phyloP scores from a whole-genome alignment of 2,113 vertebrate genomes.

The Caloenas nicobarica region DNA sequence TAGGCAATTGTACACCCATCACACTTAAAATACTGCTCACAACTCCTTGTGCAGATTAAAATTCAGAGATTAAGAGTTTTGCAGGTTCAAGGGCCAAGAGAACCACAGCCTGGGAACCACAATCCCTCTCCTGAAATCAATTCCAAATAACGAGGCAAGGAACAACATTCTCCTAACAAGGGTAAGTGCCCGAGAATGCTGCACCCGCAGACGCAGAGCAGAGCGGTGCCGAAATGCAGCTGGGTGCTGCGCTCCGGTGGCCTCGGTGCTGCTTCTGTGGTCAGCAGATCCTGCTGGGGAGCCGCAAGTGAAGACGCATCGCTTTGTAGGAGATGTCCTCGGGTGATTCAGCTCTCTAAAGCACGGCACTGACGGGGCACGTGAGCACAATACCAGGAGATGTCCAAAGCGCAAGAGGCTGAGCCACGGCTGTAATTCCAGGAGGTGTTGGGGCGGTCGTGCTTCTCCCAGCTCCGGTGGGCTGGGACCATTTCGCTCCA shows the following conservation, averaged over 20 bases:
- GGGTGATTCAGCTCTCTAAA: background rate
- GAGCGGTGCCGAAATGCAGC: background rate
- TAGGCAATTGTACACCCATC: background rate
- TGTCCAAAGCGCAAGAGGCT: accelerated
- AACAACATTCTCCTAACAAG: accelerated
- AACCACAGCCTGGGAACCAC: background rate
- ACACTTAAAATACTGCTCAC: background rate
- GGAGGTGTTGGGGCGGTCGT: background rate
- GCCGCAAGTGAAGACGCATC: background rate
- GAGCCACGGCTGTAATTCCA: background rate
- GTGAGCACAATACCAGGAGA: accelerated
- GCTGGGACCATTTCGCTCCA: accelerated
- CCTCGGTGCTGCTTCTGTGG: background rate
- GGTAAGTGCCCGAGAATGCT: background rate
- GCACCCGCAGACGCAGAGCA: accelerated
- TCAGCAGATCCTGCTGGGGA: background rate
- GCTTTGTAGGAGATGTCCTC: background rate
- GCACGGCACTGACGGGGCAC: accelerated
- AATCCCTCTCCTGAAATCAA: background rate
- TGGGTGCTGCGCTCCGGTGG: accelerated
- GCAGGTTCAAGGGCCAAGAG: background rate
- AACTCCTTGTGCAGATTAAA: background rate
- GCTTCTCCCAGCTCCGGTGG: background rate
- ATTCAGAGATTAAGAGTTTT: background rate
- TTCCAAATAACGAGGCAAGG: background rate